Evolutionary conservation across 2,797 vertebrate genomes (phyloP).

Genomic region (Apogon hyalosoma): DNA sequence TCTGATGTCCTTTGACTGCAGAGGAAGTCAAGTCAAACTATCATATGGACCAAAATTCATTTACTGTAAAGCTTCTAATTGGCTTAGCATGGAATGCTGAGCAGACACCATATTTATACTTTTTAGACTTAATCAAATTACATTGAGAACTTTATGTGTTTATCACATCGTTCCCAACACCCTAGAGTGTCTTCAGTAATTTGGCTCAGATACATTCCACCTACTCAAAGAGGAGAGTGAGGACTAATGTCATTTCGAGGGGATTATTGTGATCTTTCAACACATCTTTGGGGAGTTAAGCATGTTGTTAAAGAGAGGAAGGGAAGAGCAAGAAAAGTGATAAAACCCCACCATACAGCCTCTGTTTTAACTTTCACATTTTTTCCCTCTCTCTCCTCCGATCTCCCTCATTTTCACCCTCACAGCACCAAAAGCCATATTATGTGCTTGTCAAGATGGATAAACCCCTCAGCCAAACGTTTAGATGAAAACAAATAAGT

Average conservation of each 20-base stretch:
- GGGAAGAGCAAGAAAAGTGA: slow-evolving; percentile 76
- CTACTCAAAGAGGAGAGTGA: slow-evolving; percentile 86
- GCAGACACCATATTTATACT: slow-evolving; percentile 81
- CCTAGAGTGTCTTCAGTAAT: slow-evolving; percentile 85
- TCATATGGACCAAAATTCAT: slow-evolving; percentile 63
- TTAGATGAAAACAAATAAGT: slow-evolving; percentile 86
- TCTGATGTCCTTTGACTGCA: slow-evolving; percentile 51
- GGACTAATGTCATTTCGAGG: slow-evolving; percentile 88
- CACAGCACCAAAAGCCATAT: slow-evolving; percentile 83
- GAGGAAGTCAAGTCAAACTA: slow-evolving; percentile 66
- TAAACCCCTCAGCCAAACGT: slow-evolving; percentile 86
- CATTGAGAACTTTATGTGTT: slow-evolving; percentile 84
- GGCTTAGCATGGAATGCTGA: slow-evolving; percentile 74
- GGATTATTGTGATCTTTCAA: slow-evolving; percentile 87
- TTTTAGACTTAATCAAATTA: slow-evolving; percentile 85
- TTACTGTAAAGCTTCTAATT: slow-evolving; percentile 80
- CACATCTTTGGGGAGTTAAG: slow-evolving; percentile 84
- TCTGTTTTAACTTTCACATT: slow-evolving; percentile 83
- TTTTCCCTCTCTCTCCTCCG: slow-evolving; percentile 72
- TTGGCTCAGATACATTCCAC: slow-evolving; percentile 85
- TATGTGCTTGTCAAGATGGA: slow-evolving; percentile 87
- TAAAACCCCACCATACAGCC: slow-evolving; percentile 76
- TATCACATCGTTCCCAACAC: slow-evolving; percentile 82
- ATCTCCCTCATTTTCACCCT: slow-evolving; percentile 77
- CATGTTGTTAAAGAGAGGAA: slow-evolving; percentile 77